These are phyloP conservation scores for Falco punctatus DNA, from an alignment of 2,113 vertebrate species.

Conservation along the genomic window DNA sequence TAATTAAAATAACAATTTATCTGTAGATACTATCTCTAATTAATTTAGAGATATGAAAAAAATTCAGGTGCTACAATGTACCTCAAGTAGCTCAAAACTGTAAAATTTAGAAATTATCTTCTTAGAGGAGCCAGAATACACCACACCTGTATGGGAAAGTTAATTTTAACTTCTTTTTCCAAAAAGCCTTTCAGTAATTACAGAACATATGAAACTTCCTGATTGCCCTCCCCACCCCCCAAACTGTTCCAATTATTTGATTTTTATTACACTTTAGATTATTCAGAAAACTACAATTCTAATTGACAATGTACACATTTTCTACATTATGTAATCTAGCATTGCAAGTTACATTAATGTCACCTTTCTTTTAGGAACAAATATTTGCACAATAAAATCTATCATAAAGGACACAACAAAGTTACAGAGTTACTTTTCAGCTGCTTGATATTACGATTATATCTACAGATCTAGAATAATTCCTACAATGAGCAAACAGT, in stretches of 20 bases:
- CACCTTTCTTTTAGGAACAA: not conserved
- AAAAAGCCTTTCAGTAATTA: not conserved
- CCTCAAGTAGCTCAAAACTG: slow-evolving; percentile 58
- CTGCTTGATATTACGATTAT: not conserved
- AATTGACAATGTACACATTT: not conserved
- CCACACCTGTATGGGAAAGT: slow-evolving; percentile 57
- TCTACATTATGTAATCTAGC: not conserved
- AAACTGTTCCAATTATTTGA: not conserved
- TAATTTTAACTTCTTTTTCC: slow-evolving; percentile 17
- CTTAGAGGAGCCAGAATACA: slow-evolving; percentile 61
- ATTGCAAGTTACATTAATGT: not conserved
- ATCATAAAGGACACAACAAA: not conserved
- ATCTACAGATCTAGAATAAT: not conserved
- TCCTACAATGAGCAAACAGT: not conserved
- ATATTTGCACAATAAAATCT: not conserved
- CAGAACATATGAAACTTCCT: not conserved
- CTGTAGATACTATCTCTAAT: not conserved
- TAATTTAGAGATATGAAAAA: slow-evolving; percentile 20
- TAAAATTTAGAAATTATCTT: slow-evolving; percentile 66
- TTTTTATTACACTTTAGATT: not conserved
- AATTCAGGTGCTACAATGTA: slow-evolving; percentile 46
- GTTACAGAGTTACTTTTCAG: not conserved
- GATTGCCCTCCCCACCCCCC: not conserved
- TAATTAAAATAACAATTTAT: not conserved
- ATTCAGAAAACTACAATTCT: not conserved